phyloP scores from a whole-genome alignment of 53 echinoderm and acorn worm genomes.

The Zoroaster sp. region DNA sequence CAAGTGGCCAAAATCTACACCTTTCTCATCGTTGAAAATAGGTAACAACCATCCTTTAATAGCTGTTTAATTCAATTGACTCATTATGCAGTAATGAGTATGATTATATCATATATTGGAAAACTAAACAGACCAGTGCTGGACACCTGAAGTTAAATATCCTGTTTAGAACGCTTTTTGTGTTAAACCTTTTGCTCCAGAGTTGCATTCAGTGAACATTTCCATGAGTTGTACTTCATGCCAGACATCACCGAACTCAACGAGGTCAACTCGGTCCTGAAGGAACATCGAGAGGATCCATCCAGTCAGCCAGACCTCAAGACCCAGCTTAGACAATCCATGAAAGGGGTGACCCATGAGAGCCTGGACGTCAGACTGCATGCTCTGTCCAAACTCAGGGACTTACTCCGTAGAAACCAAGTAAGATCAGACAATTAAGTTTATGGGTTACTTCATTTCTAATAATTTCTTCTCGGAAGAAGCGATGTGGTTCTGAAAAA shows the following conservation, averaged over 20 bases:
- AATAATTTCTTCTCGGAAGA: not conserved
- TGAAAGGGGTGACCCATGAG: constrained; percentile 88
- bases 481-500: too few relatives aligned
- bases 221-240: constrained; percentile 96
- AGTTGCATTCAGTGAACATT: constrained; percentile 70
- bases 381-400: constrained; percentile 89
- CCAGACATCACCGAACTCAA: constrained; percentile 79
- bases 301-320: constrained; percentile 88
- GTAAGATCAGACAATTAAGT: constrained; percentile 17
- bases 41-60: constrained; percentile 36
- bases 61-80: too few relatives aligned
- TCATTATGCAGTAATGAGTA: too few relatives aligned
- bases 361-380: constrained; percentile 93
- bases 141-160: too few relatives aligned
- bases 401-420: constrained; percentile 83
- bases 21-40: constrained; percentile 91
- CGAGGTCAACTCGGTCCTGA: constrained; percentile 80
- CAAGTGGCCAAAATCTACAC: constrained; percentile 83
- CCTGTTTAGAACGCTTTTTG: too few relatives aligned
- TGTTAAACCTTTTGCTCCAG: constrained; percentile 60
- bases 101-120: too few relatives aligned
- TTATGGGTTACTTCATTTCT: not conserved
- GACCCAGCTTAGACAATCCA: constrained; percentile 78
- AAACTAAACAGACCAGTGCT: too few relatives aligned
- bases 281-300: constrained; percentile 82